Evolutionary conservation across 2,113 vertebrate species (phyloP).

Genomic region (Callochromis pleurospilus): DNA sequence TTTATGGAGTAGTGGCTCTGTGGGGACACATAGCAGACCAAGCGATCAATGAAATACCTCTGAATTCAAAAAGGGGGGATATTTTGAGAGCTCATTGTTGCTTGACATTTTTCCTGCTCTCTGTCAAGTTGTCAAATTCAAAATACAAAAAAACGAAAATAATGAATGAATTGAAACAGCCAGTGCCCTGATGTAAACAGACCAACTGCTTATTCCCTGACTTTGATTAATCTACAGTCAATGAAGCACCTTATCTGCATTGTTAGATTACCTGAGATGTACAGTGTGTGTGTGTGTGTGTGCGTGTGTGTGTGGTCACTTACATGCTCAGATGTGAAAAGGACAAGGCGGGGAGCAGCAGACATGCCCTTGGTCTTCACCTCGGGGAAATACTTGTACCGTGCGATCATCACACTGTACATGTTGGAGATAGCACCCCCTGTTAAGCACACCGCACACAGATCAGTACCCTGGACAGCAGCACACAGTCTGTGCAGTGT

Average conservation of each 20-base stretch:
- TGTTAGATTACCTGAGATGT: neutral
- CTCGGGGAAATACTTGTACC: slow-evolving; percentile 96
- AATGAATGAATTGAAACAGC: neutral
- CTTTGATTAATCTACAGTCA: neutral
- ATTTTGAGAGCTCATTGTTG: neutral
- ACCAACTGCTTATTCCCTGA: neutral
- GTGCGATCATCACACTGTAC: slow-evolving; percentile 99
- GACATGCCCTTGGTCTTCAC: slow-evolving; percentile 99
- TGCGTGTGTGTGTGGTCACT: slow-evolving; percentile 29
- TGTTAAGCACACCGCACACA: slow-evolving; percentile 48
- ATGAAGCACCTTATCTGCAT: neutral
- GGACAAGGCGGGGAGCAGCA: slow-evolving; percentile 88
- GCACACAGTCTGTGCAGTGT: neutral
- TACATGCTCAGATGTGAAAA: slow-evolving; percentile 97
- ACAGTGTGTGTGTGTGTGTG: neutral
- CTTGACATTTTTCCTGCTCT: neutral
- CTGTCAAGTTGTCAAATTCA: neutral
- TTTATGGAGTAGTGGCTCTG: slow-evolving; percentile 99
- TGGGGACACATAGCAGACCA: slow-evolving; percentile 18
- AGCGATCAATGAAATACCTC: neutral
- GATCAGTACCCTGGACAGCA: slow-evolving; percentile 9
- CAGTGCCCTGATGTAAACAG: neutral
- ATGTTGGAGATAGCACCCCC: slow-evolving; percentile 98
- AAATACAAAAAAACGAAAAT: neutral
- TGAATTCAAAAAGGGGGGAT: neutral